Conservation (phyloP, 2,888 invertebrate species). For the Ormia ochracea region DNA sequence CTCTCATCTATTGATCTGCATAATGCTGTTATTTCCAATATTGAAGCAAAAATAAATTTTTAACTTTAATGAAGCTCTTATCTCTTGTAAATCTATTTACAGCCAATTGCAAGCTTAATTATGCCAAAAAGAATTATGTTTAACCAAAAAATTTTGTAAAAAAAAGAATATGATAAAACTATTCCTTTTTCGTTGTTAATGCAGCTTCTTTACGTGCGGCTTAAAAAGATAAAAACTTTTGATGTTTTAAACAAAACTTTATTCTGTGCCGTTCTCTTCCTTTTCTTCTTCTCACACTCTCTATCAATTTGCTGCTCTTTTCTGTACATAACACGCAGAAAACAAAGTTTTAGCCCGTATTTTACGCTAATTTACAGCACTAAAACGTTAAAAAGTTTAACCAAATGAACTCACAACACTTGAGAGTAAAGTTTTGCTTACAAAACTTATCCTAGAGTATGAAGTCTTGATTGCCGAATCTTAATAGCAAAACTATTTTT, state of each 20-base stretch:
- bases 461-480: conserved; percentile 10
- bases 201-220: background rate
- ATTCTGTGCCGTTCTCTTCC: background rate
- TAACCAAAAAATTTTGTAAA: background rate
- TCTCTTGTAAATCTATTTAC: conserved; percentile 7
- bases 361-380: conserved; percentile 52
- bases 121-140: background rate
- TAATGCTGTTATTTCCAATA: background rate
- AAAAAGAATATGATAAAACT: background rate
- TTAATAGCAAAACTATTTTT: conserved; percentile 37
- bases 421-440: conserved; percentile 5
- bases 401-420: conserved; percentile 41
- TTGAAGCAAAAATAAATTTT: background rate
- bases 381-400: conserved; percentile 32
- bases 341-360: conserved; percentile 21
- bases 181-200: background rate
- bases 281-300: background rate
- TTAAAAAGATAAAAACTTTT: conserved; percentile 52
- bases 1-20: too few species aligned
- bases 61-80: conserved; percentile 12
- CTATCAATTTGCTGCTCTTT: conserved; percentile 9
- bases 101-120: conserved; percentile 24
- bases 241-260: conserved; percentile 34
- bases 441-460: conserved; percentile 1
- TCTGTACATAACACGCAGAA: background rate